These are phyloP conservation scores for Emys orbicularis DNA, from an alignment of 2,797 vertebrate genomes.

Conservation along the genomic window DNA sequence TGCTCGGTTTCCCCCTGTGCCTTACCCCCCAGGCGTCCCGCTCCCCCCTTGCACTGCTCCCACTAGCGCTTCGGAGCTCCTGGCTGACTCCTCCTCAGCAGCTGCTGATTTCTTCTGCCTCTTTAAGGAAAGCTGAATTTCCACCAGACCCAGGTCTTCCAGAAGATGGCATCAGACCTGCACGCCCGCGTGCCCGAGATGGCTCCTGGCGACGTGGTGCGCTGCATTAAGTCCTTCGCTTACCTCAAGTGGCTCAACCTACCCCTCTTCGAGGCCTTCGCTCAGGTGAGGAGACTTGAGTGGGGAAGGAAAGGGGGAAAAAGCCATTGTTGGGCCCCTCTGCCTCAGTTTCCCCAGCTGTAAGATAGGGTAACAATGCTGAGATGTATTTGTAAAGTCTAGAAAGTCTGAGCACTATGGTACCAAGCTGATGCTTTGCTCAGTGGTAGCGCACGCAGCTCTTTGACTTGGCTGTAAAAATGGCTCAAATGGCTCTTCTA, in stretches of 20 bases:
- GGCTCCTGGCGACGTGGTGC: slow-evolving; percentile 77
- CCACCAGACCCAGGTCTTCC: slow-evolving; percentile 89
- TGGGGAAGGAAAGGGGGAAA: fast-evolving
- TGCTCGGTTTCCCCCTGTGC: neutral
- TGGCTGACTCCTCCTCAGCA: neutral
- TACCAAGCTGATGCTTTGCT: neutral
- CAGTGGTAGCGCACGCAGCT: fast-evolving
- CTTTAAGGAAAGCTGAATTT: slow-evolving; percentile 90
- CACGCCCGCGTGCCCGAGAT: slow-evolving; percentile 82
- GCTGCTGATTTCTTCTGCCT: slow-evolving; percentile 3
- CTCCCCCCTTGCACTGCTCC: fast-evolving
- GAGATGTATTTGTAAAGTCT: neutral
- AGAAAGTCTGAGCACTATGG: neutral
- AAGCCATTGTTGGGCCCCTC: neutral
- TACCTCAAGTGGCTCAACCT: slow-evolving; percentile 91
- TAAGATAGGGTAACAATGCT: neutral
- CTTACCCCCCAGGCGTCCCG: neutral
- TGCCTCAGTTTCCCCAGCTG: neutral
- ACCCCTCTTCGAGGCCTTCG: slow-evolving; percentile 90
- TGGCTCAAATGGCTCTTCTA: neutral
- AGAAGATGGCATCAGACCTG: slow-evolving; percentile 87
- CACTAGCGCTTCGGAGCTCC: fast-evolving
- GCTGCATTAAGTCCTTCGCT: slow-evolving; percentile 88
- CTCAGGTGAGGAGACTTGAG: slow-evolving; percentile 81
- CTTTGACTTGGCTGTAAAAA: neutral